A percentile compares a stretch with the other conserved stretches of the same genome.
These are phyloP conservation scores for Axis porcinus DNA, from an alignment of 2,113 vertebrate genomes.

Conservation along the genomic window DNA sequence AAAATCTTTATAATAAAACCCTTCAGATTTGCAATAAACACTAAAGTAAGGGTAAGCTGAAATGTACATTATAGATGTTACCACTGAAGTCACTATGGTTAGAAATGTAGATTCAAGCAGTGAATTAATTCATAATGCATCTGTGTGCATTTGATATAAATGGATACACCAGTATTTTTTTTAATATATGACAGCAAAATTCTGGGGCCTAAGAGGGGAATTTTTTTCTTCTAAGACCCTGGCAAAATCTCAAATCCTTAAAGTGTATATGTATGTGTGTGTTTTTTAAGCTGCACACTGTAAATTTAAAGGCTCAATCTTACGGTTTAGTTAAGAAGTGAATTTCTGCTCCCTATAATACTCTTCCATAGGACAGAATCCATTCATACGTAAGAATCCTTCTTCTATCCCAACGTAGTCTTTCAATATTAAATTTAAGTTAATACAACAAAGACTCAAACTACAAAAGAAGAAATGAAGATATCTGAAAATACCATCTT, in stretches of 20 bases:
- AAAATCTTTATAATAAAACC: slow-evolving; percentile 67
- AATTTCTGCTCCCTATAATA: not conserved
- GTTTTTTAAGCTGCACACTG: slow-evolving; percentile 1
- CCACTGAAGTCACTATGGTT: slow-evolving; percentile 71
- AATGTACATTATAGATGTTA: slow-evolving; percentile 72
- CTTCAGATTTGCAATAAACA: slow-evolving; percentile 71
- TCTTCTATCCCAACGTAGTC: slow-evolving; percentile 39
- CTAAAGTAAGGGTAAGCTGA: slow-evolving; percentile 67
- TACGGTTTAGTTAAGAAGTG: not conserved
- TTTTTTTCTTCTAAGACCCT: slow-evolving; percentile 53
- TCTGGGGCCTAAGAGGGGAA: slow-evolving; percentile 32
- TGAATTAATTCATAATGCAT: slow-evolving; percentile 56
- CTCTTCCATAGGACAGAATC: not conserved
- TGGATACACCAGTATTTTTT: not conserved
- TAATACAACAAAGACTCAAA: slow-evolving; percentile 29
- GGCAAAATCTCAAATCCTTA: slow-evolving; percentile 34
- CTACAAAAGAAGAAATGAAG: slow-evolving; percentile 13
- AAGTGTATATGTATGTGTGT: not conserved
- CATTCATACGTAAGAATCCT: slow-evolving; percentile 35
- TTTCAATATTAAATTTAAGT: slow-evolving; percentile 60
- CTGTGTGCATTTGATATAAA: not conserved
- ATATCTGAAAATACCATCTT: slow-evolving; percentile 21
- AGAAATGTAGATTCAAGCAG: slow-evolving; percentile 67
- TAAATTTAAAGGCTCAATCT: slow-evolving; percentile 32
- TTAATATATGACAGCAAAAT: slow-evolving; percentile 64